phyloP scores from a whole-genome alignment of 2,797 vertebrate species.

The Sparidentex hasta region DNA sequence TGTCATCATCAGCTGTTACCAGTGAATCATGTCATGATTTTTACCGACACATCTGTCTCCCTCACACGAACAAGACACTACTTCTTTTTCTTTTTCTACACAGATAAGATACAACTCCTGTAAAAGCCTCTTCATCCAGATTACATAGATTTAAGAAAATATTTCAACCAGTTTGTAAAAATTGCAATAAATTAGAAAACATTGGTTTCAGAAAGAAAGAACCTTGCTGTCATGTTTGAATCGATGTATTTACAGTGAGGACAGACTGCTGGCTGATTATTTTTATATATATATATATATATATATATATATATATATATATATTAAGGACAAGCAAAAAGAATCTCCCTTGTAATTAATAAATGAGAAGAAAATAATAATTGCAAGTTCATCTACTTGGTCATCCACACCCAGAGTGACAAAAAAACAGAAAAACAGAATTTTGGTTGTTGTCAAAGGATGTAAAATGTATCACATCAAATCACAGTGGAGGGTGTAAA shows the following conservation, averaged over 20 bases:
- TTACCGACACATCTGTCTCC: not conserved
- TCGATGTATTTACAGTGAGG: not conserved
- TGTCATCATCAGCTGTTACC: not conserved
- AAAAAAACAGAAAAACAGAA: not conserved
- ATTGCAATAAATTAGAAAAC: constrained; percentile 12
- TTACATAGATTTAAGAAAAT: not conserved
- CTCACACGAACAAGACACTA: not conserved
- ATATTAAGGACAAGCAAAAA: not conserved
- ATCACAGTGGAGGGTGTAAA: constrained; percentile 6
- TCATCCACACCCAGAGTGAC: not conserved
- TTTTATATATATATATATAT: too few species aligned
- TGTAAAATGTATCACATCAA: not conserved
- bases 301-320: too few species aligned
- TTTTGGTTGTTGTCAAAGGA: constrained; percentile 7
- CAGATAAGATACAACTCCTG: not conserved
- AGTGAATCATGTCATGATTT: not conserved
- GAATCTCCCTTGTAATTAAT: not conserved
- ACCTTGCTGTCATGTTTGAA: not conserved
- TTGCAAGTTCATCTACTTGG: constrained; percentile 15
- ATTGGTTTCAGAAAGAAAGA: constrained; percentile 10
- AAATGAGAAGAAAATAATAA: not conserved
- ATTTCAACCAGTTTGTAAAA: not conserved
- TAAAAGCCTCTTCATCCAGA: constrained; percentile 8
- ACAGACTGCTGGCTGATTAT: too few species aligned
- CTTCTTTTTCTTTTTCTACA: not conserved